phyloP scores from a whole-genome alignment of 2,888 invertebrate species.

The Argyra leucocephala region DNA sequence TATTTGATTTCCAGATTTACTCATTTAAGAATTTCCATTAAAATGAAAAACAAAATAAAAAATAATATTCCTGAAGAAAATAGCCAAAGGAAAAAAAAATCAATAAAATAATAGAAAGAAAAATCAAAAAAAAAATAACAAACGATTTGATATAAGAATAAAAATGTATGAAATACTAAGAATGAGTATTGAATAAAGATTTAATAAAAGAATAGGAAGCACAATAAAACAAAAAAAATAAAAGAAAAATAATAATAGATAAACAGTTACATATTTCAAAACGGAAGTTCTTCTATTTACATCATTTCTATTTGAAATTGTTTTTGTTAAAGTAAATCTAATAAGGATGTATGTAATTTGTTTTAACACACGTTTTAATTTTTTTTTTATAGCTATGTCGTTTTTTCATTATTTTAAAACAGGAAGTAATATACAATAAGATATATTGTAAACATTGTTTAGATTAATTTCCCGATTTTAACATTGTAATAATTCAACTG shows the following conservation, averaged over 20 bases:
- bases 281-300: neutral
- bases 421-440: too few species aligned
- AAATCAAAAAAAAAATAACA: neutral
- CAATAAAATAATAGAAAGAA: neutral
- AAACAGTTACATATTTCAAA: neutral
- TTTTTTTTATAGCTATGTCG: neutral
- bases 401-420: neutral
- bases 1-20: slow-evolving; percentile 1
- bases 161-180: neutral
- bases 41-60: neutral
- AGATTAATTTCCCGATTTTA: neutral
- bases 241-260: neutral
- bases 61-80: neutral
- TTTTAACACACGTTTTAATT: neutral
- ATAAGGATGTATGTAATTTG: neutral
- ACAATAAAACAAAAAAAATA: too few species aligned
- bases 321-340: neutral
- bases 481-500: too few species aligned
- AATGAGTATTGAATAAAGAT: too few species aligned
- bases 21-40: neutral
- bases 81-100: neutral
- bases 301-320: neutral
- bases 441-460: too few species aligned
- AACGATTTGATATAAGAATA: neutral
- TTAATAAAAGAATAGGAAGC: too few species aligned